phyloP scores from a whole-genome alignment of 2,888 invertebrate genomes.

The Antheraea assamensis region DNA sequence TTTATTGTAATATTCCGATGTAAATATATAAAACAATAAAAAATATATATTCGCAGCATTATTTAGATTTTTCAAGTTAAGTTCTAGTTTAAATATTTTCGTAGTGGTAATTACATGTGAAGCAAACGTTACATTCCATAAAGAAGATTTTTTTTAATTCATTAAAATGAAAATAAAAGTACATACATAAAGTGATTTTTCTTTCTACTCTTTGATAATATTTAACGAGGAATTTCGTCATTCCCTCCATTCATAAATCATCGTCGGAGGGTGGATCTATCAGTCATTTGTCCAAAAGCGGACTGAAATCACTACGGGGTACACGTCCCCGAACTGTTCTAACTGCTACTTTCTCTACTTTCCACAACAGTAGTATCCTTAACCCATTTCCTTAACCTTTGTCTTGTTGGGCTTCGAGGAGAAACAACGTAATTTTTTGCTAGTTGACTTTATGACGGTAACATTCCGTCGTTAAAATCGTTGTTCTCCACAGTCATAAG shows the following conservation, averaged over 20 bases:
- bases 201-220: conserved; percentile 30
- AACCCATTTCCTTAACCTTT: too few species aligned
- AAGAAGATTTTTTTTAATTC: conserved; percentile 28
- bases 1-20: conserved; percentile 22
- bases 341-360: too few species aligned
- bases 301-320: too few species aligned
- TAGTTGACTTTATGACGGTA: too few species aligned
- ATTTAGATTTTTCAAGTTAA: conserved; percentile 40
- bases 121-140: conserved; percentile 68
- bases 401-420: too few species aligned
- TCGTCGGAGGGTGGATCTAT: not conserved
- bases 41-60: conserved; percentile 36
- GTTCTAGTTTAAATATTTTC: conserved; percentile 48
- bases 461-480: too few species aligned
- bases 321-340: too few species aligned
- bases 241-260: not conserved
- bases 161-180: conserved; percentile 34
- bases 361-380: too few species aligned
- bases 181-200: conserved; percentile 37
- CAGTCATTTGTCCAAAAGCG: too few species aligned
- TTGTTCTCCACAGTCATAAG: too few species aligned
- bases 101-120: conserved; percentile 47
- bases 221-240: not conserved
- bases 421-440: too few species aligned
- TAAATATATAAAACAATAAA: conserved; percentile 44